These are phyloP conservation scores for Notamacropus eugenii DNA, from an alignment of 2,797 vertebrate genomes.

Conservation along the genomic window DNA sequence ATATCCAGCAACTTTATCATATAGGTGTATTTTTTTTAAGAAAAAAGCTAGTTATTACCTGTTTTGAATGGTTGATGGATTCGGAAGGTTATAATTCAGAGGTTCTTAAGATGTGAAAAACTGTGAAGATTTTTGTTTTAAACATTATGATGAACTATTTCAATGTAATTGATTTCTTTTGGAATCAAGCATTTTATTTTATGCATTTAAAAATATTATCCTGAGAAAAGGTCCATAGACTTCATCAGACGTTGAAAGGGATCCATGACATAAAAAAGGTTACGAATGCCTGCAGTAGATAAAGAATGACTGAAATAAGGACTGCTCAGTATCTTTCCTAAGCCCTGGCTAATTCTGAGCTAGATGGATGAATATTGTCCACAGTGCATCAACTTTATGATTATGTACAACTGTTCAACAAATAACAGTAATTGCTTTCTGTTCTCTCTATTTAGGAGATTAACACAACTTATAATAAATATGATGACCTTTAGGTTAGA, in stretches of 20 bases:
- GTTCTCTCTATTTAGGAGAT: slow-evolving; percentile 80
- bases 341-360: slow-evolving; percentile 39
- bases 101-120: not conserved
- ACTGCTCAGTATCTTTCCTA: not conserved
- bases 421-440: slow-evolving; percentile 77
- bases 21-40: not conserved
- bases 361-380: slow-evolving; percentile 65
- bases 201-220: not conserved
- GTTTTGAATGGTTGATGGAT: not conserved
- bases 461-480: slow-evolving; percentile 71
- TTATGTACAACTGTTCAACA: slow-evolving; percentile 68
- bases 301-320: not conserved
- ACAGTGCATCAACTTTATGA: slow-evolving; percentile 67
- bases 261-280: not conserved
- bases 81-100: not conserved
- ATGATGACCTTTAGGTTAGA: slow-evolving; percentile 74
- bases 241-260: not conserved
- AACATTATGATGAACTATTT: not conserved
- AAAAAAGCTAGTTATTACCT: not conserved
- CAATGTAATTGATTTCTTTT: not conserved
- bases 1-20: not conserved
- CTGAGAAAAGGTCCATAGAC: not conserved
- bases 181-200: not conserved
- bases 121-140: not conserved
- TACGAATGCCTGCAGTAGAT: not conserved